These are phyloP conservation scores for Hyperoodon ampullatus DNA, from an alignment of 2,113 vertebrate species.

Conservation along the genomic window DNA sequence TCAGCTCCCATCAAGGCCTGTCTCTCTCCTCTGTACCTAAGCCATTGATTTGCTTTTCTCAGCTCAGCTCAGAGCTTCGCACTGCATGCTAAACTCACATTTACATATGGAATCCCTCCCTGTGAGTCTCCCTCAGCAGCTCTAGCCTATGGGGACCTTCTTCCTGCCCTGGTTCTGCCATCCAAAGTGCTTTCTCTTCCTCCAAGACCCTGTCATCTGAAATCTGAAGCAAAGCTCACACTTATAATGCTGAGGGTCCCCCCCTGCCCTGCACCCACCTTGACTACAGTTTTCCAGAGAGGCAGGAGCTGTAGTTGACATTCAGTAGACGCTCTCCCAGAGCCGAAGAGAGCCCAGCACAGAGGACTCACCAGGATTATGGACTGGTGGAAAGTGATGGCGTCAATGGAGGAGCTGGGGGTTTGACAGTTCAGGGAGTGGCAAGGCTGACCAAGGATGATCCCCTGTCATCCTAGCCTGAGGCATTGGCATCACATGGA, in stretches of 20 bases:
- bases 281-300: not conserved
- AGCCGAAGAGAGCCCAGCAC: not conserved
- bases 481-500: not conserved
- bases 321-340: too few relatives aligned
- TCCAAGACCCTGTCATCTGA: not conserved
- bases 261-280: rapidly evolving
- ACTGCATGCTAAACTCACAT: not conserved
- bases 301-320: not conserved
- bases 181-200: not conserved
- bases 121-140: not conserved
- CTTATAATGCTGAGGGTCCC: not conserved
- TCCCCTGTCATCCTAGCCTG: rapidly evolving
- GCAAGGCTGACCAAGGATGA: not conserved
- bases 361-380: rapidly evolving
- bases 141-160: not conserved
- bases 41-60: not conserved
- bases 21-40: not conserved
- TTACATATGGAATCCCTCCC: not conserved
- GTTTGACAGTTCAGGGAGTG: not conserved
- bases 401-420: not conserved
- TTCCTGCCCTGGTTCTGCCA: not conserved
- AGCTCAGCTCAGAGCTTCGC: not conserved
- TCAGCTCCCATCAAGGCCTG: not conserved
- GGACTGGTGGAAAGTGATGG: not conserved
- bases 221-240: not conserved